Base-by-base conservation (phyloP, 2,113 vertebrate species). In the Corythaixoides concolor region DNA sequence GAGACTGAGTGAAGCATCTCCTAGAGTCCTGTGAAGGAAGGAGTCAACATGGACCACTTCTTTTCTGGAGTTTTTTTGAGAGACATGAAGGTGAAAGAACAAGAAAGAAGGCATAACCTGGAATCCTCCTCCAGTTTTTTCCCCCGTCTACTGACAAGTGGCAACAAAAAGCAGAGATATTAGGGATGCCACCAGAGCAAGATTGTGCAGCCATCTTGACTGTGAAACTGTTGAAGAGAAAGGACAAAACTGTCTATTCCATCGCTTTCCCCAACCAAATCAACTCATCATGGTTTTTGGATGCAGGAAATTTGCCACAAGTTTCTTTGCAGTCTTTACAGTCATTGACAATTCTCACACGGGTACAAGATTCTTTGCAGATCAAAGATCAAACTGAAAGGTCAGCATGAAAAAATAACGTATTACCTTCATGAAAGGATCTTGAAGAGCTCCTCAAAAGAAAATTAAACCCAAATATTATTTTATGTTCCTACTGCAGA, bases 381-480 rank as follows among this genome's bases (percentile, higher is more conserved):
- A 92, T 28, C 63, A 83, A 80, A 91, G 87, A 90, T 77, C 66
- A 73, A 70, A 47, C 35, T 63, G n/a, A 91, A 78, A 64, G 79
- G 90, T 92, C 86, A 92, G 64, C 19, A 32, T 37, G 76, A 84
- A 96, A 92, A 97, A 87, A 87, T 80, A 86, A 90, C 60, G 53
- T 30, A 78, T 72, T 94, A 60, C 60, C 73, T 89, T 87, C 76
- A 64, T 67, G 63, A 68, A 84, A 90, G 28, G 39, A 77, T 87
- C 79, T 93, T 53, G 62, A 97, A 74, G 68, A 90, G 49, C 35
- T 92, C 26, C 66, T 84, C 83, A 53, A 89, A 90, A 81, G 73
- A 90, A 93, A 89, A 90, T 86, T 72, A 92, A 96, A 94, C 76
- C 86, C 80, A 94, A 97, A 96, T 90, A 97, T 97, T 96, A 85